Evolutionary conservation across 2,113 vertebrate genomes (phyloP).

Genomic region (Oncorhynchus clarkii): DNA sequence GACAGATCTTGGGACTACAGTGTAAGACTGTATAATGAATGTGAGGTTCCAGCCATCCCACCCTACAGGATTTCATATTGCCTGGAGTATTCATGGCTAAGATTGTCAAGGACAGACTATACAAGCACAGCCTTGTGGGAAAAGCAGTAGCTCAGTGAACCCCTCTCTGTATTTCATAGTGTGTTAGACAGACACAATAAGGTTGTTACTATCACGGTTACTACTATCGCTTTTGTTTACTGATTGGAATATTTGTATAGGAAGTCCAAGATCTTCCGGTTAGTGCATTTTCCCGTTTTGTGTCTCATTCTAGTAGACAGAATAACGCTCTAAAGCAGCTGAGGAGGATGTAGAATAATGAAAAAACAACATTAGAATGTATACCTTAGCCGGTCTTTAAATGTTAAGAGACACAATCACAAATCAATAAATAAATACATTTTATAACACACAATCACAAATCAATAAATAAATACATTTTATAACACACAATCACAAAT

Average conservation of each 20-base stretch:
- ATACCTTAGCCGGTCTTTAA: background rate
- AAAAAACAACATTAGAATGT: conserved; percentile 23
- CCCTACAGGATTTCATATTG: conserved; percentile 50
- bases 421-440: too few species aligned
- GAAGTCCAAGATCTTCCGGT: conserved; percentile 58
- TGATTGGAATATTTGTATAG: conserved; percentile 44
- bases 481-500: too few species aligned
- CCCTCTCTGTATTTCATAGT: background rate
- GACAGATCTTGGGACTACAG: conserved; percentile 57
- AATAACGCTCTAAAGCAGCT: conserved; percentile 37
- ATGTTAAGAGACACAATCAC: too few species aligned
- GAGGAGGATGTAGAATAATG: conserved; percentile 27
- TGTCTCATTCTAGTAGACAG: conserved; percentile 8
- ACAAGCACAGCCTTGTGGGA: too few species aligned
- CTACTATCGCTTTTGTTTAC: conserved; percentile 16
- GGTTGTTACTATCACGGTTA: conserved; percentile 18
- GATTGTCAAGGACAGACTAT: conserved; percentile 45
- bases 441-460: too few species aligned
- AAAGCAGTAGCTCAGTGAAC: too few species aligned
- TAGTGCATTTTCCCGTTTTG: conserved; percentile 51
- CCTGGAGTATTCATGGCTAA: conserved; percentile 18
- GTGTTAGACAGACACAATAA: conserved; percentile 17
- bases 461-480: too few species aligned
- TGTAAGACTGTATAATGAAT: conserved; percentile 60
- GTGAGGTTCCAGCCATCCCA: conserved; percentile 21